A percentile compares a stretch with the other conserved stretches of the same genome.
These are phyloP conservation scores for Gibbula magus DNA, from an alignment of 2,888 invertebrate genomes.

Conservation along the genomic window DNA sequence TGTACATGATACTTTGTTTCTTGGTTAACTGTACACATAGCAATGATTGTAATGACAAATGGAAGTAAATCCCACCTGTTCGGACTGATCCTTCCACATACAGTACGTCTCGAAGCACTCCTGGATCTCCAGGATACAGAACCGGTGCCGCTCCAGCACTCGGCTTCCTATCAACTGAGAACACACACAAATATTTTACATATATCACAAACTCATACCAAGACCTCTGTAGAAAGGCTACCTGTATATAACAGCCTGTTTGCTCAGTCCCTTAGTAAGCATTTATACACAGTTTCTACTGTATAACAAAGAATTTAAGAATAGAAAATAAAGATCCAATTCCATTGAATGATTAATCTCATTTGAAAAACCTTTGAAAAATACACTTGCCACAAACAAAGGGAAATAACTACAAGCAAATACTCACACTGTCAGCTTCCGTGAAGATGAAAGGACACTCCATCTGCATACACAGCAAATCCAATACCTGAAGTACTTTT, in stretches of 20 bases:
- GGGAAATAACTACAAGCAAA: too few relatives aligned
- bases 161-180: slow-evolving; percentile 68
- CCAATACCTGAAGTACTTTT: slow-evolving; percentile 77
- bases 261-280: too few relatives aligned
- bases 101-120: slow-evolving; percentile 96
- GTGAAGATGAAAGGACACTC: slow-evolving; percentile 95
- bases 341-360: too few relatives aligned
- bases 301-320: too few relatives aligned
- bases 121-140: slow-evolving; percentile 92
- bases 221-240: too few relatives aligned
- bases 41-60: not conserved
- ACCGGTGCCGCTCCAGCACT: slow-evolving; percentile 88
- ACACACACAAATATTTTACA: not conserved
- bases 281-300: too few relatives aligned
- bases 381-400: too few relatives aligned
- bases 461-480: slow-evolving; percentile 79
- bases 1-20: too few relatives aligned
- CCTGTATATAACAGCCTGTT: too few relatives aligned
- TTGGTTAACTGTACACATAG: not conserved
- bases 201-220: too few relatives aligned
- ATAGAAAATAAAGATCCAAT: too few relatives aligned
- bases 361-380: too few relatives aligned
- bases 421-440: slow-evolving; percentile 82
- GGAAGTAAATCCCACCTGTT: slow-evolving; percentile 73
- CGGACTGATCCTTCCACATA: slow-evolving; percentile 91